Percentiles rank a stretch among this genome's conserved stretches.
Evolutionary conservation across 53 echinoderm and acorn worm species (phyloP).

Genomic region (Hippasteria phrygiana): DNA sequence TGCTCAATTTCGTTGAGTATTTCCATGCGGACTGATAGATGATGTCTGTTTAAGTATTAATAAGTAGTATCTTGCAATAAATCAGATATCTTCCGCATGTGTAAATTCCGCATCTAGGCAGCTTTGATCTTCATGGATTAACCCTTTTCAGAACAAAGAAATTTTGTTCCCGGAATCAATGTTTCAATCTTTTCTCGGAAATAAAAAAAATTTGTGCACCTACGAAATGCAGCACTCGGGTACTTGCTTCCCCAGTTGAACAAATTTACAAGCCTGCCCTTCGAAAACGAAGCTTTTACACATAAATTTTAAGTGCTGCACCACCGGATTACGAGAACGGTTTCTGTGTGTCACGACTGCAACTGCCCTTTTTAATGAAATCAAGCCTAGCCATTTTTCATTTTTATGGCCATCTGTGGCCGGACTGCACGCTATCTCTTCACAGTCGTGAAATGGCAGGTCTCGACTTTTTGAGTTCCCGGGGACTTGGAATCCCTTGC

Average conservation of each 20-base stretch:
- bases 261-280: slow-evolving; percentile 5
- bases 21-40: too few species aligned
- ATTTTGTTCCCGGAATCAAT: background rate
- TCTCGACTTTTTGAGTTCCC: background rate
- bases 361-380: slow-evolving; percentile 40
- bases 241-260: background rate
- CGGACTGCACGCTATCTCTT: background rate
- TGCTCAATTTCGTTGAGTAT: too few species aligned
- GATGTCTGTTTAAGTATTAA: too few species aligned
- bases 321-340: background rate
- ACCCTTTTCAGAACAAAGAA: background rate
- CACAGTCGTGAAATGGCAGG: background rate
- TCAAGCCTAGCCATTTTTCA: slow-evolving; percentile 17
- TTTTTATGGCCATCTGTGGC: slow-evolving; percentile 41
- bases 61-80: background rate
- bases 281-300: background rate
- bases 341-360: background rate
- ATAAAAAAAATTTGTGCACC: background rate
- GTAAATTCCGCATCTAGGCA: background rate
- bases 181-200: background rate
- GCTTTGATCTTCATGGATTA: background rate
- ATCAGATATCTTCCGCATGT: background rate
- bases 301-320: slow-evolving; percentile 2
- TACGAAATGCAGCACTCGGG: background rate
- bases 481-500: background rate